phyloP scores from a whole-genome alignment of 2,888 invertebrate species.

The Enchytraeus crypticus region DNA sequence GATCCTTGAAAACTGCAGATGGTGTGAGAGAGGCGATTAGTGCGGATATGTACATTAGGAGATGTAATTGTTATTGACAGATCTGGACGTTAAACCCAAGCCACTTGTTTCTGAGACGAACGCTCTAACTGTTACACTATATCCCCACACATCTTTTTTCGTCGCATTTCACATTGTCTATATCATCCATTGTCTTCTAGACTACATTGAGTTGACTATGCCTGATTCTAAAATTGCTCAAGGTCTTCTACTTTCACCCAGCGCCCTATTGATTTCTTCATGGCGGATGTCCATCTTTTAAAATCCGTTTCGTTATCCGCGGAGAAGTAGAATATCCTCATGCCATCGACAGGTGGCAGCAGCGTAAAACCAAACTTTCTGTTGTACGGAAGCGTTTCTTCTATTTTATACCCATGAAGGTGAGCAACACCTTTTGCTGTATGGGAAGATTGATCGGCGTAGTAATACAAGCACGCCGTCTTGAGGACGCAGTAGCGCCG shows the following conservation, averaged over 20 bases:
- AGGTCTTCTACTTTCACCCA: conserved; percentile 53
- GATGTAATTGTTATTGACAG: too few relatives aligned
- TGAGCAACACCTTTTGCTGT: conserved; percentile 85
- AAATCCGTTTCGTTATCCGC: conserved; percentile 83
- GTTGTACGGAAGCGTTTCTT: conserved; percentile 65
- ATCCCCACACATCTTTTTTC: too few relatives aligned
- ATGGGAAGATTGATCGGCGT: conserved; percentile 75
- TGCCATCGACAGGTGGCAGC: conserved; percentile 74
- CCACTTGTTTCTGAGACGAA: too few relatives aligned
- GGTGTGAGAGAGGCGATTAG: too few relatives aligned
- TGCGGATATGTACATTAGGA: too few relatives aligned
- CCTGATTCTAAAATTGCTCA: too few relatives aligned
- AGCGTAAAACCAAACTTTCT: conserved; percentile 86
- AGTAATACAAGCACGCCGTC: conserved; percentile 88
- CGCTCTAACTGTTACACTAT: too few relatives aligned
- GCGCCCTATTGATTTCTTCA: conserved; percentile 87
- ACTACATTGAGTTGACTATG: too few relatives aligned
- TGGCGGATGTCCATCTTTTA: conserved; percentile 80
- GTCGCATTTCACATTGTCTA: too few relatives aligned
- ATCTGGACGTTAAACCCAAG: too few relatives aligned
- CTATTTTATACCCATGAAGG: conserved; percentile 85
- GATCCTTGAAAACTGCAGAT: too few relatives aligned
- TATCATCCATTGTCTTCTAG: too few relatives aligned
- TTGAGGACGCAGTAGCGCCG: conserved; percentile 86
- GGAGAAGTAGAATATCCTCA: conserved; percentile 81